Conservation (phyloP, 1,140 invertebrate species). For the Stenopsyche tienmushanensis region DNA sequence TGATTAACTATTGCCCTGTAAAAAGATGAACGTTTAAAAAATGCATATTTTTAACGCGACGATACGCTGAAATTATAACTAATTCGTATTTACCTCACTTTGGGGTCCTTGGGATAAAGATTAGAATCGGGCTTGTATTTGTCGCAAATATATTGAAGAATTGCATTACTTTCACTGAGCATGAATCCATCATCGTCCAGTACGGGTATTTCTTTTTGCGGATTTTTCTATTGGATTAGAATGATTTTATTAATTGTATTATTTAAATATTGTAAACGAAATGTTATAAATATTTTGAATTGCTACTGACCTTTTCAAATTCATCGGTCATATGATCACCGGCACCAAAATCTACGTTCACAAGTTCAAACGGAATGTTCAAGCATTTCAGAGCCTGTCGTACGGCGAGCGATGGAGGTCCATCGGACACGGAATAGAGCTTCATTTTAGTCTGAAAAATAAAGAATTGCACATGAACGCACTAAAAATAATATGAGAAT, state of each 20-base stretch:
- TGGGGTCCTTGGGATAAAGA: constrained; percentile 69
- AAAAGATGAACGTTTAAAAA: constrained; percentile 1
- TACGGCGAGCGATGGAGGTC: constrained; percentile 72
- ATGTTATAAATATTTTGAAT: not conserved
- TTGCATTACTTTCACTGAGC: constrained; percentile 74
- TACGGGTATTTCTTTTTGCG: constrained; percentile 77
- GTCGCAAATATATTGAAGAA: constrained; percentile 74
- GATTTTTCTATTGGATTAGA: constrained; percentile 63
- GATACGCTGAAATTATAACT: not conserved
- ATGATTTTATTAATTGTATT: not conserved
- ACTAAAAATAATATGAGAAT: too few relatives aligned
- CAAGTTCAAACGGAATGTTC: constrained; percentile 62
- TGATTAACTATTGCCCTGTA: constrained; percentile 72
- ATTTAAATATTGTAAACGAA: not conserved
- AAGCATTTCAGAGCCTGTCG: constrained; percentile 65
- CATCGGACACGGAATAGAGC: constrained; percentile 71
- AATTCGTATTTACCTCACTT: constrained; percentile 46
- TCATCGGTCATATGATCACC: constrained; percentile 71
- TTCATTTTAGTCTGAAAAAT: constrained; percentile 52
- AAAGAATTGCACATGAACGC: too few relatives aligned
- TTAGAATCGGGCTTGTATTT: constrained; percentile 64
- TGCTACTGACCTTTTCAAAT: constrained; percentile 64
- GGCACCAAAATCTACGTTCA: constrained; percentile 66
- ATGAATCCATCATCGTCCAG: constrained; percentile 71
- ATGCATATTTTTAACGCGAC: too few relatives aligned